These are phyloP conservation scores for Thamnaconus septentrionalis DNA, from an alignment of 2,113 vertebrate species.

Conservation along the genomic window DNA sequence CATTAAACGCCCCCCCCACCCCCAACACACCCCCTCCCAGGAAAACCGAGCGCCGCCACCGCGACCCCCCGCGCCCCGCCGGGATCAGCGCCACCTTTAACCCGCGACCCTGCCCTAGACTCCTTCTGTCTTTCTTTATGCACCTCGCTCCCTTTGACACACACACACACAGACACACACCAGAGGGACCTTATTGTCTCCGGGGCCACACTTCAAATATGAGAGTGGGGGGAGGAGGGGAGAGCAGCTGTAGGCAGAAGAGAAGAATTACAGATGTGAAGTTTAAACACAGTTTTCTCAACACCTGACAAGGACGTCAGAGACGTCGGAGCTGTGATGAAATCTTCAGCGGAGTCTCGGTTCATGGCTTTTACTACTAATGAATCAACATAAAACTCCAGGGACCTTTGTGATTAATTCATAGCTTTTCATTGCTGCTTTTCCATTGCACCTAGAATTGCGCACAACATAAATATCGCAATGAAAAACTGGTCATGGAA, in stretches of 20 bases:
- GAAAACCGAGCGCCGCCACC: slow-evolving; percentile 40
- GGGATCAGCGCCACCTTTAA: slow-evolving; percentile 64
- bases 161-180: slow-evolving; percentile 48
- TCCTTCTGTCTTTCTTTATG: slow-evolving; percentile 39
- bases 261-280: slow-evolving; percentile 3
- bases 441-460: too few species aligned
- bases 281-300: background rate
- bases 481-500: too few species aligned
- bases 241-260: slow-evolving; percentile 51
- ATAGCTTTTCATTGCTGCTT: too few species aligned
- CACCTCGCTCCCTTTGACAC: slow-evolving; percentile 12
- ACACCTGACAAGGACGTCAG: background rate
- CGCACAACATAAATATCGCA: too few species aligned
- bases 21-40: background rate
- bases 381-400: too few species aligned
- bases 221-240: background rate
- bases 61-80: slow-evolving; percentile 65
- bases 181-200: slow-evolving; percentile 65
- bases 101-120: slow-evolving; percentile 57
- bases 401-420: too few species aligned
- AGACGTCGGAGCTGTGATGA: too few species aligned
- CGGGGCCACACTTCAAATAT: slow-evolving; percentile 53
- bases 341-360: too few species aligned
- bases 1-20: slow-evolving; percentile 64
- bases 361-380: too few species aligned